Base-by-base conservation (phyloP, 2,797 vertebrate species). In the Enteromius thamalakanensis region DNA sequence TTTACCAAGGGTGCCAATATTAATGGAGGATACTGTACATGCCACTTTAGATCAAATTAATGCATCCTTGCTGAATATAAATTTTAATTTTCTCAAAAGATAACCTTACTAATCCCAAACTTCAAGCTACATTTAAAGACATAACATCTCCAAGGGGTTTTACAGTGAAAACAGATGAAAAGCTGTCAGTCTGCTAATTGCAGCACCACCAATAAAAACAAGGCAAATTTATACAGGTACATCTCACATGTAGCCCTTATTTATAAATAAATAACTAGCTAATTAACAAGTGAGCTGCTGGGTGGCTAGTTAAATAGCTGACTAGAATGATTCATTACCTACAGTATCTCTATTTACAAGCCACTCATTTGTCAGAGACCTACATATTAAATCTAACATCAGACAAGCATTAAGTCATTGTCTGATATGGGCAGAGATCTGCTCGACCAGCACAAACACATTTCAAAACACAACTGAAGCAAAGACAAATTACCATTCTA, bases 391-490 rank as follows among this genome's bases (percentile, higher is more conserved):
- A 55, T 75, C 32, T 37, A 75, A 55, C 51, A 72, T 53, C 10
- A 40, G 51, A 34, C 12, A 58, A 67, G 3, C 32, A 67, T 67
- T 67, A 37, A 67, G 32, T 15, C 51, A 40, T 58, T 55, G 32
- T 58, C 51, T 75, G 34, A 58, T 58, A 55, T 37, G 6, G 70
- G 10, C n/a, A 29, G 10, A 42, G 11, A 62, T 74, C 17, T 3
- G 10, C 17, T 51, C 26, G 32, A 51, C 47, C 26, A 32, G 47
- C 47, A 32, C 17, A 53, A 74, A 23, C 21, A 8, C 19, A 76
- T 76, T 76, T 40, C 21, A 76, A 58, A 76, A 75, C 47, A 74
- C 32, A 58, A 23, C 51, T 58, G 12, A 75, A 55, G 51, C 51
- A 58, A 34, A 75, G 72, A 55, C 32, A 76, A 58, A 75, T 75